Conservation (phyloP, 2,888 invertebrate species). For the Drosophila sordidapex region DNA sequence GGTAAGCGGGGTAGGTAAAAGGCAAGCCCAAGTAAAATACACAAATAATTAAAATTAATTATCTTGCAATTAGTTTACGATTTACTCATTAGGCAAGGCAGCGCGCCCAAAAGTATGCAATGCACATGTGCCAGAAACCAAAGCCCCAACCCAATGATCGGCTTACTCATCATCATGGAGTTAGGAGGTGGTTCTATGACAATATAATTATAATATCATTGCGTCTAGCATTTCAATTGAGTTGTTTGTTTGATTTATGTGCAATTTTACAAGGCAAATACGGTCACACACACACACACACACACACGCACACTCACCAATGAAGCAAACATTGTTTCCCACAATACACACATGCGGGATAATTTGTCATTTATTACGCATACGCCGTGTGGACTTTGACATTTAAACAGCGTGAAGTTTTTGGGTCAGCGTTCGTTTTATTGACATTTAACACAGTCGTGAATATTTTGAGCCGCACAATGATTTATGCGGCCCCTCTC, state of each 20-base stretch:
- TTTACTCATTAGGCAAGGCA: constrained; percentile 73
- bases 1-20: constrained; percentile 1
- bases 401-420: constrained; percentile 64
- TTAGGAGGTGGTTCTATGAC: constrained; percentile 29
- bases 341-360: constrained; percentile 16
- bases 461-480: constrained; percentile 24
- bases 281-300: constrained; percentile 14
- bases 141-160: constrained; percentile 7
- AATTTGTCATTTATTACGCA: constrained; percentile 75
- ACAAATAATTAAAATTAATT: constrained; percentile 80
- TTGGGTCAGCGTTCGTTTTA: constrained; percentile 55
- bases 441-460: constrained; percentile 72
- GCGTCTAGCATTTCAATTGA: constrained; percentile 75
- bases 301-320: constrained; percentile 6
- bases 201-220: constrained; percentile 71
- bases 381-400: constrained; percentile 67
- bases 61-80: constrained; percentile 79
- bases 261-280: constrained; percentile 72
- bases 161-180: constrained; percentile 16
- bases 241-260: constrained; percentile 75
- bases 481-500: constrained; percentile 34
- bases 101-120: constrained; percentile 50
- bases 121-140: constrained; percentile 6
- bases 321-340: background rate
- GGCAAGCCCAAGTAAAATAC: constrained; percentile 65